These are phyloP conservation scores for Pachyrhynchus sulphureomaculatus DNA, from an alignment of 1,140 invertebrate species.

Conservation along the genomic window DNA sequence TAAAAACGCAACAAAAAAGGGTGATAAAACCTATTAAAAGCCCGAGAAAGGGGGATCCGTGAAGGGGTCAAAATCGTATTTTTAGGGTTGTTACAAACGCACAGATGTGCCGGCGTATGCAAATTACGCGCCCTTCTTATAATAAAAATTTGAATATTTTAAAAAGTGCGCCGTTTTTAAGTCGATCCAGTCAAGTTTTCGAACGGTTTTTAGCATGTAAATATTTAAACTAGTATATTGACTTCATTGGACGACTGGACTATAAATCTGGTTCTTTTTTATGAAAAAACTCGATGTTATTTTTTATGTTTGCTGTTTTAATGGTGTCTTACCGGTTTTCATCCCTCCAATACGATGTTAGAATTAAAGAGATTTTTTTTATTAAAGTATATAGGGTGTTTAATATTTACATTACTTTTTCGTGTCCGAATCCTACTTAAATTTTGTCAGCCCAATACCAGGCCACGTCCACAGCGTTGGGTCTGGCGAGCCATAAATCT, in stretches of 20 bases:
- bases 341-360: background rate
- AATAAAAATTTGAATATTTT: conserved; percentile 34
- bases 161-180: conserved; percentile 15
- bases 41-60: conserved; percentile 23
- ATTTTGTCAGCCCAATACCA: no score
- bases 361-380: no score
- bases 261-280: no score
- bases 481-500: no score
- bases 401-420: no score
- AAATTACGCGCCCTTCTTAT: conserved; percentile 26
- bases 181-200: conserved; percentile 9
- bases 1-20: conserved; percentile 25
- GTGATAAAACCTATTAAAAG: conserved; percentile 33
- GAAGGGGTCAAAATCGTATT: conserved; percentile 29
- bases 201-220: background rate
- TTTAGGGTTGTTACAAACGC: conserved; percentile 27
- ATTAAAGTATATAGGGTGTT: background rate
- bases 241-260: no score
- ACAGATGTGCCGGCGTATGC: conserved; percentile 31
- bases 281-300: no score
- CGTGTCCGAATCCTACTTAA: no score
- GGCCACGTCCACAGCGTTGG: no score
- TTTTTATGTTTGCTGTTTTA: no score
- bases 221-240: no score
- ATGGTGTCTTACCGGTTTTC: no score